Percentiles rank a stretch among this genome's conserved stretches.
These are phyloP conservation scores for Carettochelys insculpta DNA, from an alignment of 2,113 vertebrate genomes.

Conservation along the genomic window DNA sequence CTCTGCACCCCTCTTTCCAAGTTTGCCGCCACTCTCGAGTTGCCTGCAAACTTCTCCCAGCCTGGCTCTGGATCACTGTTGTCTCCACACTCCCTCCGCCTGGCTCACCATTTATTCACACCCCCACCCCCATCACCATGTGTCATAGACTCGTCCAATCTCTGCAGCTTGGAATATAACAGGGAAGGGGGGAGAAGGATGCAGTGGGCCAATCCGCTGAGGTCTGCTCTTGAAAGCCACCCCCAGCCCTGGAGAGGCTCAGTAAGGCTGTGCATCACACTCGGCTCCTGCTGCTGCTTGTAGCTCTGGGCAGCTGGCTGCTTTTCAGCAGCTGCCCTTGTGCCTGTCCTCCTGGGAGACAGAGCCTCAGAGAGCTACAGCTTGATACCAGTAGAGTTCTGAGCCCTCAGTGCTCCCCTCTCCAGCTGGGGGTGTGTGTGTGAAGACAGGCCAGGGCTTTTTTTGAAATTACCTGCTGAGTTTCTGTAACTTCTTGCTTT, in stretches of 20 bases:
- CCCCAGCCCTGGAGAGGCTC: neutral
- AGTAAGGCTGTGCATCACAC: neutral
- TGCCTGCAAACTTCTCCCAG: constrained; percentile 12
- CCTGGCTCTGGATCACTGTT: neutral
- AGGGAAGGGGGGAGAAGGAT: constrained; percentile 57
- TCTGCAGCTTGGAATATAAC: constrained; percentile 34
- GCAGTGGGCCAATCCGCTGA: constrained; percentile 55
- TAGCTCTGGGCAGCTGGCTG: neutral
- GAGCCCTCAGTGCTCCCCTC: accelerated
- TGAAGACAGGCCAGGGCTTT: neutral
- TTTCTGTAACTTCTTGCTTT: accelerated
- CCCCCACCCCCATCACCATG: constrained; percentile 38
- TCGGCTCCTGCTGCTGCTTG: neutral
- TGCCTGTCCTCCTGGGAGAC: neutral
- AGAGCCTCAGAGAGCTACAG: neutral
- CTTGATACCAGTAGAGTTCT: neutral
- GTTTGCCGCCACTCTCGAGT: neutral
- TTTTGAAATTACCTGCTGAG: accelerated
- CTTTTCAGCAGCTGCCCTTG: neutral
- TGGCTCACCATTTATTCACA: constrained; percentile 60
- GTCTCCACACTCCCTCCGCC: neutral
- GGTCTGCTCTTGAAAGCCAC: constrained; percentile 7
- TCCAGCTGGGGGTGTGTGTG: neutral
- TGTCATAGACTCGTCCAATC: constrained; percentile 67
- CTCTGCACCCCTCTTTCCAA: neutral